Conservation (phyloP, 2,113 vertebrate species). For the Electrona antarctica region DNA sequence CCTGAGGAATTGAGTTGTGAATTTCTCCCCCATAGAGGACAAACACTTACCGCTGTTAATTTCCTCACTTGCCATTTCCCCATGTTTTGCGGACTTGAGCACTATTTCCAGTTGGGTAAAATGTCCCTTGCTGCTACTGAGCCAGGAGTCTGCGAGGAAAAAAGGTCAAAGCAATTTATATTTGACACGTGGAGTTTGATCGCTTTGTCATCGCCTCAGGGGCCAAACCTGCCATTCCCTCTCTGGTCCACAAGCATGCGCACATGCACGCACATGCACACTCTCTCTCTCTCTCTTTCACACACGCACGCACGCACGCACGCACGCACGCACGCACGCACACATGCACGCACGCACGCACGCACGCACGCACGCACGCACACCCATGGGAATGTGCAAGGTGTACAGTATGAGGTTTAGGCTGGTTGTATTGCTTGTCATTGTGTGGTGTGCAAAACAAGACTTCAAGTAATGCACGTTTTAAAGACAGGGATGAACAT, state of each 20-base stretch:
- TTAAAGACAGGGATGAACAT: slow-evolving; percentile 30
- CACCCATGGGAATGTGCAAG: slow-evolving; percentile 43
- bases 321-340: neutral
- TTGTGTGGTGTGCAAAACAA: neutral
- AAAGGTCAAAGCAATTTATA: slow-evolving; percentile 86
- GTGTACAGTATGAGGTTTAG: slow-evolving; percentile 30
- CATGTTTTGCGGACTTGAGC: slow-evolving; percentile 77
- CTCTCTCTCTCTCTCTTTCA: slow-evolving; percentile 8
- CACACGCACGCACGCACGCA: neutral
- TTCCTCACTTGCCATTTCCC: slow-evolving; percentile 67
- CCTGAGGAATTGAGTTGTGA: slow-evolving; percentile 54
- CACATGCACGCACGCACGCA: neutral
- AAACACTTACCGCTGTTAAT: slow-evolving; percentile 73
- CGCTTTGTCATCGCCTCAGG: slow-evolving; percentile 82
- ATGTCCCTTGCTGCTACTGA: slow-evolving; percentile 76
- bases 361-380: neutral
- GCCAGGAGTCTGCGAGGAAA: slow-evolving; percentile 73
- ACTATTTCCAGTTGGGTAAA: slow-evolving; percentile 80
- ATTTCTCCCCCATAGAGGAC: slow-evolving; percentile 70
- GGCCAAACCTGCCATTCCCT: slow-evolving; percentile 67
- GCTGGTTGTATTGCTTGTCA: slow-evolving; percentile 32
- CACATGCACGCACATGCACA: no score
- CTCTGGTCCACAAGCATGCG: neutral
- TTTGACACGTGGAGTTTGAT: slow-evolving; percentile 83
- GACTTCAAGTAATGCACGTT: slow-evolving; percentile 9